Evolutionary conservation across 64 coral and sea anemone genomes (phyloP).

Genomic region (Actinia tenebrosa): DNA sequence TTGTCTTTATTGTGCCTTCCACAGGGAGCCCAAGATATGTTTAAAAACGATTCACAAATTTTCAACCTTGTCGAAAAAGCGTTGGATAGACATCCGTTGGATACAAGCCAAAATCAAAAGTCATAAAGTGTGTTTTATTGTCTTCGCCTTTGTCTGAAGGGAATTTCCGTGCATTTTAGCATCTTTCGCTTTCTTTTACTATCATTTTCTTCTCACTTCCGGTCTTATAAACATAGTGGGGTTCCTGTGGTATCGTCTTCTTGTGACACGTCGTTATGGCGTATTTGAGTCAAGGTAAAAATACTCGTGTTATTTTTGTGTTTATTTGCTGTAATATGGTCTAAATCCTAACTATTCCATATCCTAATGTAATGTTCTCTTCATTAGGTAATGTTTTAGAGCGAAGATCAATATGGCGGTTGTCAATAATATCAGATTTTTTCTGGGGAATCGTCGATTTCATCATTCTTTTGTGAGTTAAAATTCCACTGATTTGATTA

Average conservation of each 20-base stretch:
- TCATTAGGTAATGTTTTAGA: conserved; percentile 59
- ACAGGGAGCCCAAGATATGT: not conserved
- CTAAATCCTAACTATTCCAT: not conserved
- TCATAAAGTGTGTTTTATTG: no score
- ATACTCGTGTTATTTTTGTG: not conserved
- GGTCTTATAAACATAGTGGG: not conserved
- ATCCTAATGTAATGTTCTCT: not conserved
- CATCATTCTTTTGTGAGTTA: conserved; percentile 54
- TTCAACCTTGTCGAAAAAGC: no score
- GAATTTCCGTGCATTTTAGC: not conserved
- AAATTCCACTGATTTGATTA: not conserved
- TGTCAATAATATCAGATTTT: conserved; percentile 51
- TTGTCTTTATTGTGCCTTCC: not conserved
- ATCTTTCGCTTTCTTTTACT: not conserved
- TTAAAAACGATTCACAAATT: not conserved
- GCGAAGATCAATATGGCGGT: conserved; percentile 59
- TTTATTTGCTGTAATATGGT: not conserved
- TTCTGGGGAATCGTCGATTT: conserved; percentile 63
- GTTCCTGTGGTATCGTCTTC: not conserved
- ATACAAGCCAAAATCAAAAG: no score
- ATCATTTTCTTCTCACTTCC: not conserved
- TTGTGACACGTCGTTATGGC: conserved; percentile 33
- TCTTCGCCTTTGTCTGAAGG: no score
- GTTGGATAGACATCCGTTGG: no score
- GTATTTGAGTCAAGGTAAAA: conserved; percentile 48